Conservation (phyloP, 1,140 invertebrate species). For the Drosophila guanche region DNA sequence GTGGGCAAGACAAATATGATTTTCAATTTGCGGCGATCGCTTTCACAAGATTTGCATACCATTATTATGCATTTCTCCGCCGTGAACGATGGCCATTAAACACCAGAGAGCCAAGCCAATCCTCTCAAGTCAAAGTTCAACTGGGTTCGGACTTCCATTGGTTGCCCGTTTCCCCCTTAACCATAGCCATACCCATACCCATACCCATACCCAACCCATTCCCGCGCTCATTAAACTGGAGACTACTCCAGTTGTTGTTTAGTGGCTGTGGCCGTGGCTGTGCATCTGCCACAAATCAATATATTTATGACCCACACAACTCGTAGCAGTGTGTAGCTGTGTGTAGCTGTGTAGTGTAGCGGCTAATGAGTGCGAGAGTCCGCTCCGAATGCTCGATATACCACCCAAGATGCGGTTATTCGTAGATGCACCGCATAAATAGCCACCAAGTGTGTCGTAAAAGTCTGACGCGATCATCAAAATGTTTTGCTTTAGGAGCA, state of each 20-base stretch:
- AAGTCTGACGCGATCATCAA: slow-evolving; percentile 70
- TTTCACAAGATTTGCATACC: slow-evolving; percentile 74
- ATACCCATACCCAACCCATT: too few species aligned
- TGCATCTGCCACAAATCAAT: slow-evolving; percentile 69
- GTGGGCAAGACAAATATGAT: slow-evolving; percentile 72
- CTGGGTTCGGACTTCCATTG: slow-evolving; percentile 44
- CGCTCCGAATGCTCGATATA: slow-evolving; percentile 63
- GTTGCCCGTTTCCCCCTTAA: slow-evolving; percentile 10
- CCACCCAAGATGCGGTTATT: slow-evolving; percentile 65
- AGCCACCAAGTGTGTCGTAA: slow-evolving; percentile 78
- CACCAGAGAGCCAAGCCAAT: slow-evolving; percentile 40
- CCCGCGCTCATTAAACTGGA: slow-evolving; percentile 57
- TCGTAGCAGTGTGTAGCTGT: not conserved
- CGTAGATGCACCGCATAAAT: slow-evolving; percentile 74
- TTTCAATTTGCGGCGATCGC: slow-evolving; percentile 73
- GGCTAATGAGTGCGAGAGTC: slow-evolving; percentile 59
- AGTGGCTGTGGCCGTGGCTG: slow-evolving; percentile 19
- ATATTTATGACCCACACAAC: slow-evolving; percentile 61
- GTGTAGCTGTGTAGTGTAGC: not conserved
- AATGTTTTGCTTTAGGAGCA: slow-evolving; percentile 28
- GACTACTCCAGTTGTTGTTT: slow-evolving; percentile 33
- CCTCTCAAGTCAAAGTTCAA: slow-evolving; percentile 63
- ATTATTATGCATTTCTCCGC: slow-evolving; percentile 31
- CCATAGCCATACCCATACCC: slow-evolving; percentile 5
- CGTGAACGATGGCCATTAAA: slow-evolving; percentile 52